Percentiles rank a stretch among this genome's conserved stretches.
Conservation (phyloP, 2,888 invertebrate species). For the Pachliopta kotzebuea region DNA sequence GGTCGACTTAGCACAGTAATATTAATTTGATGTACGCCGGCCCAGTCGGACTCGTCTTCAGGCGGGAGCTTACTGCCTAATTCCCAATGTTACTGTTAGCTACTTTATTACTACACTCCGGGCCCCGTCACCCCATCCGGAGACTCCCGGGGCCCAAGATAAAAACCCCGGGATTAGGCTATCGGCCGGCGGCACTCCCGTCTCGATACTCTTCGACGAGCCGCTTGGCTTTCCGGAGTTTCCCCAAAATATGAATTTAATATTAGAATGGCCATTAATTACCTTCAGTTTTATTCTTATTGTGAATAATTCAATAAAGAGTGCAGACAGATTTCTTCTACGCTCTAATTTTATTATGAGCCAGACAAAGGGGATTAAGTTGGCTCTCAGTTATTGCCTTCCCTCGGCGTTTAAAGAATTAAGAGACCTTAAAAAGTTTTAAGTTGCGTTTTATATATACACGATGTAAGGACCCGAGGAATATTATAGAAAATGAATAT, state of each 20-base stretch:
- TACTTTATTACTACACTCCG: slow-evolving; percentile 25
- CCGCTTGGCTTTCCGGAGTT: slow-evolving; percentile 35
- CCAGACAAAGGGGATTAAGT: slow-evolving; percentile 24
- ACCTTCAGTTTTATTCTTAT: slow-evolving; percentile 25
- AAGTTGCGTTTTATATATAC: neutral
- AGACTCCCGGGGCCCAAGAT: slow-evolving; percentile 38
- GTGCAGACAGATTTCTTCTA: slow-evolving; percentile 25
- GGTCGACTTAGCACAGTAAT: neutral
- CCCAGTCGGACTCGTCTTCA: slow-evolving; percentile 2
- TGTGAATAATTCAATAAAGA: slow-evolving; percentile 28
- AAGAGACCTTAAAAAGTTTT: slow-evolving; percentile 10
- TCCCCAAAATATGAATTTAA: slow-evolving; percentile 35
- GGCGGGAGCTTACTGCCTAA: slow-evolving; percentile 24
- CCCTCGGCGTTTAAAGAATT: slow-evolving; percentile 12
- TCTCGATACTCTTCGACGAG: slow-evolving; percentile 45
- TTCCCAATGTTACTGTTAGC: slow-evolving; percentile 24
- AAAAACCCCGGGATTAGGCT: slow-evolving; percentile 58
- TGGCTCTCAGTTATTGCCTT: slow-evolving; percentile 10
- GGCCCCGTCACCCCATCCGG: slow-evolving; percentile 29
- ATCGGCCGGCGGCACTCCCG: slow-evolving; percentile 44
- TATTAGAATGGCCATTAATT: slow-evolving; percentile 27
- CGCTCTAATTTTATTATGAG: slow-evolving; percentile 22
- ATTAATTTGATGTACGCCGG: slow-evolving; percentile 13
- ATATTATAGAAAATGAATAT: too few species aligned
- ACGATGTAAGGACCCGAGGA: too few species aligned